Base-by-base conservation (phyloP, 2,888 invertebrate genomes). In the Cyclophora punctaria region DNA sequence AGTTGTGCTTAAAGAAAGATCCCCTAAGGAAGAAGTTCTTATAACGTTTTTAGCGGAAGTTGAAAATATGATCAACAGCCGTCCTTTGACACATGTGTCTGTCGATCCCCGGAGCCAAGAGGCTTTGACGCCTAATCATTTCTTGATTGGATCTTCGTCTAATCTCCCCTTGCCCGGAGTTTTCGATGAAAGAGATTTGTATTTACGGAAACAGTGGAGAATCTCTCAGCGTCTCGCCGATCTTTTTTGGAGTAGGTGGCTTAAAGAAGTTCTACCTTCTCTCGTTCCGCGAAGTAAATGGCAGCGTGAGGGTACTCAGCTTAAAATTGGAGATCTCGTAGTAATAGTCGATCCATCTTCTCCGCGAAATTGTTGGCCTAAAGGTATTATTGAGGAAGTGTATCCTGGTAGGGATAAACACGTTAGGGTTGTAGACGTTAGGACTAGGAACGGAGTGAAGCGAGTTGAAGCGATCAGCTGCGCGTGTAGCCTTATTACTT, bases 61-160 rank as follows among this genome's bases (percentile, higher is more conserved):
- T 2, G 57, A 57, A 45, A 49, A 57, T 35, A 50, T 55, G 2
- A 42, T 58, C 1, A 58, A 58, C 5, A 53, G 53, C 7, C 20
- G 55, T 20, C 57, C 52, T 3, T 35, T 57, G 4, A 45, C 41
- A 4, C 50, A 56, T 20, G 53, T 57, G 0, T 50, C 52, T 5
- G 52, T 52, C 3, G 56, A 53, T 4, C 49, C 51, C 43, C 45
- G 5, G 5, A 35, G 37, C 33, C 35, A n/a, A 4, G 53, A 53
- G 43, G 37, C 53, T 3, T 42, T 58, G 3, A 58, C 58, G 0
- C 55, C 57, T 3, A 58, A 58, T 20, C 57, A 58, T 47, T 55
- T 58, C 44, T n/a, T 58, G 3, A 45, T 58, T 2, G 55, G 53
- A 5, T 45, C 53, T 2, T 49, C 50, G 0, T 50, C 52, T 4